A percentile compares a stretch with the other conserved stretches of the same genome.
Evolutionary conservation across 1,140 invertebrate genomes (phyloP).

Genomic region (Tribolium madens): DNA sequence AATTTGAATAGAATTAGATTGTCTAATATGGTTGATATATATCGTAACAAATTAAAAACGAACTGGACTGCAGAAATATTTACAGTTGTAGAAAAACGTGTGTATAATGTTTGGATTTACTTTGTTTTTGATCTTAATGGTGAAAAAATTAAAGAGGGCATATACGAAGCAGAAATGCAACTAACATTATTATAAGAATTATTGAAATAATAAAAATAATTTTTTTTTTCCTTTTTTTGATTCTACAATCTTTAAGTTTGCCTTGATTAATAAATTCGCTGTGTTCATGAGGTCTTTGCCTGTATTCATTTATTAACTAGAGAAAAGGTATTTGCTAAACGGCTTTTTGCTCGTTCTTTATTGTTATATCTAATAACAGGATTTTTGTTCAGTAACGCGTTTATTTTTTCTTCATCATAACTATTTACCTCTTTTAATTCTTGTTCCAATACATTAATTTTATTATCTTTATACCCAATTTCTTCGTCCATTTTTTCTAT

Average conservation of each 20-base stretch:
- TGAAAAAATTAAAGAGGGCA: conserved; percentile 39
- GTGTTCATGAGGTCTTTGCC: conserved; percentile 1
- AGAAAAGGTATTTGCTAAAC: conserved; percentile 23
- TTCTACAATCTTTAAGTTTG: conserved; percentile 39
- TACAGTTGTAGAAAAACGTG: conserved; percentile 37
- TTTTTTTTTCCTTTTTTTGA: conserved; percentile 24
- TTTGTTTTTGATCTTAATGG: conserved; percentile 40
- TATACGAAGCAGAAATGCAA: conserved; percentile 38
- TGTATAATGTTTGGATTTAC: conserved; percentile 41
- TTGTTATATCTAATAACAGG: conserved; percentile 22
- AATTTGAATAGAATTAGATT: conserved; percentile 47
- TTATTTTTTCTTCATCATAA: conserved; percentile 35
- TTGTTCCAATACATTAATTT: conserved; percentile 38
- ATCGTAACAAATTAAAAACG: conserved; percentile 45
- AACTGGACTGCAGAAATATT: conserved; percentile 46
- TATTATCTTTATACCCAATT: conserved; percentile 31
- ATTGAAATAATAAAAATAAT: conserved; percentile 41
- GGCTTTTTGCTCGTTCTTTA: conserved; percentile 12
- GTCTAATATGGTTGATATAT: conserved; percentile 38
- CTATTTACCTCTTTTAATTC: conserved; percentile 13
- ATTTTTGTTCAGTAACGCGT: conserved; percentile 9
- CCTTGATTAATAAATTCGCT: conserved; percentile 42
- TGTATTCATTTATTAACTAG: conserved; percentile 24
- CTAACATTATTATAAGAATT: conserved; percentile 42
- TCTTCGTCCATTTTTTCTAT: conserved; percentile 27